phyloP scores from a whole-genome alignment of 2,888 invertebrate genomes.

The Apamea epomidion region DNA sequence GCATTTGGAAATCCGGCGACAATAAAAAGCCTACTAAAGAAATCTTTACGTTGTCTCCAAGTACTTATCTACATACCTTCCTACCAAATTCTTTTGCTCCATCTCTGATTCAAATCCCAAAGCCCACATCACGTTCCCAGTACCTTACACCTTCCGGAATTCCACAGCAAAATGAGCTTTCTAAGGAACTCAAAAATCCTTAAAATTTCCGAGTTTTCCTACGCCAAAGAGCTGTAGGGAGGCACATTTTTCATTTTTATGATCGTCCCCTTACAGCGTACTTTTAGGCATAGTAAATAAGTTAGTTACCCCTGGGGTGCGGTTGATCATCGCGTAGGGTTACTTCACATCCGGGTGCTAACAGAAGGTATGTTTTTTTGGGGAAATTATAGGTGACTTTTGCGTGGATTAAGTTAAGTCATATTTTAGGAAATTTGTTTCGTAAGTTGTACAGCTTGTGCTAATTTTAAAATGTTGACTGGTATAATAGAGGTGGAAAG shows the following conservation, averaged over 20 bases:
- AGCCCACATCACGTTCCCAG: slow-evolving; percentile 4
- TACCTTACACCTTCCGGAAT: slow-evolving; percentile 18
- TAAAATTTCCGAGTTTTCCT: slow-evolving; percentile 4
- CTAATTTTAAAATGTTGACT: neutral
- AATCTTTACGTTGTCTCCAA: slow-evolving; percentile 1
- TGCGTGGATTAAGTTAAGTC: neutral
- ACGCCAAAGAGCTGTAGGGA: slow-evolving; percentile 35
- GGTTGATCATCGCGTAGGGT: slow-evolving; percentile 46
- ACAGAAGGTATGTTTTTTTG: slow-evolving; percentile 10
- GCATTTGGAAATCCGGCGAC: neutral
- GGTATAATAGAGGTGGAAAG: neutral
- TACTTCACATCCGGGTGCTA: slow-evolving; percentile 16
- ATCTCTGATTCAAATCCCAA: slow-evolving; percentile 42
- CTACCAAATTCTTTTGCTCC: slow-evolving; percentile 16
- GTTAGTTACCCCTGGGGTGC: slow-evolving; percentile 55
- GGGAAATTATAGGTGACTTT: slow-evolving; percentile 9
- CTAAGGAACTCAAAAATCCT: slow-evolving; percentile 34
- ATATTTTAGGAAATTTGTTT: slow-evolving; percentile 1
- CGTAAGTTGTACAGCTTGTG: neutral
- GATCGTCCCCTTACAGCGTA: slow-evolving; percentile 43
- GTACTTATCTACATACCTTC: neutral
- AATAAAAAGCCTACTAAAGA: neutral
- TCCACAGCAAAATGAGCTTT: slow-evolving; percentile 13
- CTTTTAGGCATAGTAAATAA: slow-evolving; percentile 64
- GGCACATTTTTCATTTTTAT: slow-evolving; percentile 68